Evolutionary conservation across 2,797 vertebrate genomes (phyloP), one percentile per base, ranked within the genome.

Genomic region (Clamator glandarius): DNA sequence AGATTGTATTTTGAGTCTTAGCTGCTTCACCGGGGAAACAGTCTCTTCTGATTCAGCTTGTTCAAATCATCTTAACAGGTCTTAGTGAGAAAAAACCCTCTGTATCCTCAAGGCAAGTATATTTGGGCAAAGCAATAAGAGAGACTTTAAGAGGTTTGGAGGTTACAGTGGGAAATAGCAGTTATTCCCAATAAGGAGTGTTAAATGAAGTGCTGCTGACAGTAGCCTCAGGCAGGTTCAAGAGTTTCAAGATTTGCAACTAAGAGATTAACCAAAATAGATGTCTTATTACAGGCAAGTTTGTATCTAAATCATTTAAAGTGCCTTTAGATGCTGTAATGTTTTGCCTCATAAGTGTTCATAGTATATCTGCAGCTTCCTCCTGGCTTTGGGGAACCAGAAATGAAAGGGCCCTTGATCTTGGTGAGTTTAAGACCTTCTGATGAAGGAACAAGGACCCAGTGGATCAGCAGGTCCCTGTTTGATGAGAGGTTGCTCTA

Each of bases 251-350:
- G 96, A 96, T 97, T 96, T 95, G 95, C 93, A 96, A 97, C 96
- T 90, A 92, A 92, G 90, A 96, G 96, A 97, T 97, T 97, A 97
- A 97, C 96, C 94, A 94, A 97, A 97, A 96, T 97, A 94, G 94
- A 96, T 97, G 95, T 95, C 96, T 97, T 96, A 96, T 97, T 97
- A 97, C 86, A 94, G 94, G 92, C 80, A 80, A 91, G 94, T 96
- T 96, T 96, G 95, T 94, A 95, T 90, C 95, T 97, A 95, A 96
- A 96, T 97, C 93, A 97, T 97, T 96, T 96, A 95, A 97, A 96
- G 92, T 92, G 92, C 89, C 84, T 95, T 96, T 85, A 94, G 95
- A 97, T 70, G 90, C 88, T 74, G 73, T 68, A 96, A 91, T 93
- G 80, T 91, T 96, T 97, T 92, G 90, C 80, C 46, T 95, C 84